Evolutionary conservation across 2,797 vertebrate species (phyloP), one percentile per base, ranked within the genome.

Genomic region (Helostoma temminkii): DNA sequence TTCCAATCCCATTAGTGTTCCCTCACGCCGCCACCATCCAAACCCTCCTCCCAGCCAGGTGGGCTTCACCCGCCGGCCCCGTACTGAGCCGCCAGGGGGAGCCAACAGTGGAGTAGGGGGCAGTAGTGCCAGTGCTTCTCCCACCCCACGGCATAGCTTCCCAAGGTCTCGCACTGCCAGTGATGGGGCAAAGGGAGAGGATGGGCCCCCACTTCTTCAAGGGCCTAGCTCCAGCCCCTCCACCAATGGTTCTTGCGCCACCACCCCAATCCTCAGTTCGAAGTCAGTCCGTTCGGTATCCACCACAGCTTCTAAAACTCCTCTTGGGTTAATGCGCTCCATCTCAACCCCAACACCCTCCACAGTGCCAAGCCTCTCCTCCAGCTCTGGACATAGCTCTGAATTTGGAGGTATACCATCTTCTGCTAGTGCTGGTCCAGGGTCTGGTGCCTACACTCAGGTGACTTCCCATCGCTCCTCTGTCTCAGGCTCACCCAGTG

Each of bases 1-100:
- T 64, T 95, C 94, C 4, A 94, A 95, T 32, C 95, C 95, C 15
- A 96, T 96, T 79, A 95, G 94, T 19, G 95, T 95, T 60, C 95
- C 95, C 1, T 91, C 94, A 4, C 92, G 94, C 9, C 93, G 93
- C 3, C 93, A 95, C 70, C 91, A 93, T 46, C 85, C 91, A 0
- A 93, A 94, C 70, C 93, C 93, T 21, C 95, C 94, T 6, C 93
- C 95, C 4, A 94, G 94, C 82, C 95, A 95, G 70, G 94, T 95
- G 46, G 93, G 94, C 42, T 93, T 95, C 50, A 83, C 86, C n/a
- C 92, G 95, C 28, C 88, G 94, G 5, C 91, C 94, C 1, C 85
- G 93, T 34, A 92, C 92, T 0, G 93, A 96, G 76, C 93, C 93
- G 7, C 90, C 89, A 0, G 91, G 86, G 12, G 84, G 89, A 3